Evolutionary conservation across 2,113 vertebrate species (phyloP), one percentile per base, ranked within the genome.

Genomic region (Setophaga petechia): DNA sequence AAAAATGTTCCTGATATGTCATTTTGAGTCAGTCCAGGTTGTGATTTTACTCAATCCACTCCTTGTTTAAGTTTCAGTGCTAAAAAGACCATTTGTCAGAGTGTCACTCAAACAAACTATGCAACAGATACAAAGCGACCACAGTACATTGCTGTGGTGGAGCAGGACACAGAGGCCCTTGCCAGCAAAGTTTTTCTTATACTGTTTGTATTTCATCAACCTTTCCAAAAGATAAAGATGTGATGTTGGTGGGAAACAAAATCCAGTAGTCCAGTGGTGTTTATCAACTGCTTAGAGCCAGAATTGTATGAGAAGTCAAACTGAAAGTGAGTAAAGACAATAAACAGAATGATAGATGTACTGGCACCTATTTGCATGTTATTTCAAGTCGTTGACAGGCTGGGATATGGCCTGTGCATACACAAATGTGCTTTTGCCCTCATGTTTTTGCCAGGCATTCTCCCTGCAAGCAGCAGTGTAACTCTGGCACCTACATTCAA

Each of bases 81-180:
- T 96, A 96, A 95, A 96, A 96, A 90, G 94, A 51, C 76, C 92
- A 87, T 96, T 96, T 97, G 90, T 96, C 95, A 95, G 88, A 46
- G 76, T 94, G 94, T 93, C 95, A 96, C 76, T 97, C 95, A 94
- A 90, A 69, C 78, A 69, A 95, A 84, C 92, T 88, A 25, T 76
- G 90, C 73, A 61, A 59, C 62, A 94, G 86, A 92, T 89, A 95
- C 88, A 95, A 93, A 94, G 85, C 92, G 71, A 86, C 68, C 80
- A 72, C 12, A 90, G 93, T 87, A 12, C 49, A 12, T 68, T 75
- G 57, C 90, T 75, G 28, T 91, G 89, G 57, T 78, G 31, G 41
- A 75, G 80, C 77, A 72, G 90, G 80, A 67, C 72, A 71, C 91
- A 82, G 91, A 83, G 82, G 23, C 61, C 79, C 68, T 89, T 92